Percentiles rank a stretch among this genome's conserved stretches.
These are phyloP conservation scores for Hypercompe scribonia DNA, from an alignment of 2,888 invertebrate species.

Conservation along the genomic window DNA sequence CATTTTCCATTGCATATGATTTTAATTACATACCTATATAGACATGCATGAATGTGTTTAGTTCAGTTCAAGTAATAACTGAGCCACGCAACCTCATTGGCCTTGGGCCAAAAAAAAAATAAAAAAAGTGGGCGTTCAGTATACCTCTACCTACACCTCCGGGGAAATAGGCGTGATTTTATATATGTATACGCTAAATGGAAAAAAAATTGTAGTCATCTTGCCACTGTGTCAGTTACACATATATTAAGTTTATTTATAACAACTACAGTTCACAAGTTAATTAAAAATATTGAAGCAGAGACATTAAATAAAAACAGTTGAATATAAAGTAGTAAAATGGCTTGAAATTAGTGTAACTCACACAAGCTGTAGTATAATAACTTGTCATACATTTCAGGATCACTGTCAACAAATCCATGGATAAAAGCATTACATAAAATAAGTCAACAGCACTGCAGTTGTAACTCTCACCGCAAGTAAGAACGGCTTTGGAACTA, in stretches of 20 bases:
- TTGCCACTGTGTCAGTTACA: not conserved
- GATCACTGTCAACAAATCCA: not conserved
- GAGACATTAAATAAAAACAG: not conserved
- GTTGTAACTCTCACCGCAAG: slow-evolving; percentile 2
- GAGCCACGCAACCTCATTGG: too few species aligned
- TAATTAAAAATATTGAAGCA: not conserved
- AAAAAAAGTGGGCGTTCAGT: too few species aligned
- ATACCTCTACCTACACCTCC: too few species aligned
- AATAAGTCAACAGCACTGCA: not conserved
- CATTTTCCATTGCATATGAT: not conserved
- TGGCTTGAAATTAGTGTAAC: not conserved
- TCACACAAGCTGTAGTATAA: too few species aligned
- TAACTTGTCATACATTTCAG: not conserved
- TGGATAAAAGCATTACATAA: not conserved
- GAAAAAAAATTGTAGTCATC: not conserved
- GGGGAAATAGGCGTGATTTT: too few species aligned
- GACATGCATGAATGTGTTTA: not conserved
- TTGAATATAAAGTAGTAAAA: not conserved
- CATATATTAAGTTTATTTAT: too few species aligned
- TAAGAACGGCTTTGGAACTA: slow-evolving; percentile 18
- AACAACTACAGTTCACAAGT: not conserved
- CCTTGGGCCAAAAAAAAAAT: too few species aligned
- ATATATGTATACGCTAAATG: too few species aligned
- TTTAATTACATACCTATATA: not conserved
- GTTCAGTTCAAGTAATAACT: too few species aligned